Evolutionary conservation across 1,140 invertebrate species (phyloP), one percentile per base, ranked within the genome.

Genomic region (Lordiphosa clarofinis): DNA sequence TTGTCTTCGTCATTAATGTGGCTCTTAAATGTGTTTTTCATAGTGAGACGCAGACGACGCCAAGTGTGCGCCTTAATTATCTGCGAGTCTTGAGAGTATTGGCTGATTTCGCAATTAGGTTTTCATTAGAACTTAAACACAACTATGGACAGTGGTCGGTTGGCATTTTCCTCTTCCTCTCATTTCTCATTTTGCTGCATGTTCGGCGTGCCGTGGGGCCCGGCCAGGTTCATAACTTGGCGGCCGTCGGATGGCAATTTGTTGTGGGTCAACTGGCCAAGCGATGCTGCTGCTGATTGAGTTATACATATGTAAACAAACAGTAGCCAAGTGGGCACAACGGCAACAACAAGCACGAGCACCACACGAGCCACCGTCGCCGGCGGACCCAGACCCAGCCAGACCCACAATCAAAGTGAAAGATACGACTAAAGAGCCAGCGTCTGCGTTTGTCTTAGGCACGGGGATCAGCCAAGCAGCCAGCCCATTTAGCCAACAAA

Each of bases 81-180:
- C 78, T 84, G 78, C 60, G 60, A 68, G 78, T 82, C 78, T 84
- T 84, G 59, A 76, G 78, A 84, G 76, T 82, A 84, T 78, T 84
- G 78, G 73, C 78, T 82, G 78, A 82, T 82, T 82, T 82, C 73
- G 78, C 76, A 82, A 82, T 82, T 82, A 82, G 78, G 78, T 82
- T 82, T 82, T 82, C 78, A 82, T 82, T 82, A 84, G 78, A 82
- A 82, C 63, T 84, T 55, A 71, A 56, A 54, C 64, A 62, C 72
- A 84, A 64, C 68, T 82, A 75, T 84, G 68, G 76, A 13, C 42
- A 59, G 48, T 33, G 40, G 19, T 7, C 33, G 47, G 35, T 19
- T 46, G 33, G 12, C 15, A 31, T 47, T 24, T 24, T n/a, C 35
- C 46, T 37, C 33, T 52, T 15, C 24, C 11, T 28, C 13, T 11